phyloP scores from a whole-genome alignment of 2,888 invertebrate genomes.

The Lymantria dispar region DNA sequence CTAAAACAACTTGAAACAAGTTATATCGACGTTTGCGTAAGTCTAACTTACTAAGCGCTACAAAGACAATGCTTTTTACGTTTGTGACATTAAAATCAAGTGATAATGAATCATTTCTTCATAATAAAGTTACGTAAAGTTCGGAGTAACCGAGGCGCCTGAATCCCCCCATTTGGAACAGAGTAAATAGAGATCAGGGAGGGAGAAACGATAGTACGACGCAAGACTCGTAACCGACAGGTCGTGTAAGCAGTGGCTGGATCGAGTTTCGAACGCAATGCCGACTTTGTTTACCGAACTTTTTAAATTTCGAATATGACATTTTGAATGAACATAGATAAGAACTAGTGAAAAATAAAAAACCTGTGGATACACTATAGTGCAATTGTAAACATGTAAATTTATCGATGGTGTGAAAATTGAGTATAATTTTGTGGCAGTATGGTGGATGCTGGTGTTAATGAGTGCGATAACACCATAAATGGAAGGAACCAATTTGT shows the following conservation, averaged over 20 bases:
- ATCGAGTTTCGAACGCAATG: conserved; percentile 39
- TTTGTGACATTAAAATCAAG: conserved; percentile 38
- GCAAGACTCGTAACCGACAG: conserved; percentile 59
- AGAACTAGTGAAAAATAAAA: conserved; percentile 31
- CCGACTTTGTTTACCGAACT: conserved; percentile 56
- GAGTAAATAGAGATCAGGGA: conserved; percentile 75
- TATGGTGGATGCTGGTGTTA: conserved; percentile 80
- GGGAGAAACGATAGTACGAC: conserved; percentile 74
- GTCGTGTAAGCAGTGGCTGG: conserved; percentile 56
- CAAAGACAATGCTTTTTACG: conserved; percentile 23
- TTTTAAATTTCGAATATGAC: conserved; percentile 36
- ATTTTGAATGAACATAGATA: conserved; percentile 27
- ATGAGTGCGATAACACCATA: conserved; percentile 77
- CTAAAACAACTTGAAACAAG: conserved; percentile 16
- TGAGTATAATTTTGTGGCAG: conserved; percentile 72
- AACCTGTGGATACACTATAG: conserved; percentile 36
- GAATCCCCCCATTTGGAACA: conserved; percentile 71
- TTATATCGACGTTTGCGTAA: conserved; percentile 29
- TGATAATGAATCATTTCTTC: conserved; percentile 45
- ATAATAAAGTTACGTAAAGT: conserved; percentile 60
- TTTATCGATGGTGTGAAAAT: conserved; percentile 67
- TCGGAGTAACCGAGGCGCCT: conserved; percentile 61
- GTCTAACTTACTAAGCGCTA: conserved; percentile 11
- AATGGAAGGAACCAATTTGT: conserved; percentile 80
- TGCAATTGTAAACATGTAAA: conserved; percentile 69